Evolutionary conservation across 1,140 invertebrate species (phyloP).

Genomic region (Oncopodura yosiiana): DNA sequence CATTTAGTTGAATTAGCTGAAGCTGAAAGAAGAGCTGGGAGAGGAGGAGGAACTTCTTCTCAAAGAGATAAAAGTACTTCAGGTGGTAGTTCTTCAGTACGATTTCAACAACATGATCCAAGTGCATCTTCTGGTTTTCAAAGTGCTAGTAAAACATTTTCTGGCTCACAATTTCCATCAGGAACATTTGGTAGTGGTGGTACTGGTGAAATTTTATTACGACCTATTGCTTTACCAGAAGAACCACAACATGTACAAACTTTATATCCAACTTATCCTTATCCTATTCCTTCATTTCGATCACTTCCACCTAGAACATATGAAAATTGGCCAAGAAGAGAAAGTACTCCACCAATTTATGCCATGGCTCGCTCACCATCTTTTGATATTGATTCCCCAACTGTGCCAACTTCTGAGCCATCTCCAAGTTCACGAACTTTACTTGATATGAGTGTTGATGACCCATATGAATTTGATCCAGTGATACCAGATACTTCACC

Average conservation of each 20-base stretch:
- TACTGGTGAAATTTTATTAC: constrained; percentile 30
- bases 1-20: neutral
- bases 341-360: constrained; percentile 23
- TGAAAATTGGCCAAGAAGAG: constrained; percentile 33
- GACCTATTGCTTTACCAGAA: constrained; percentile 32
- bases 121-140: constrained; percentile 34
- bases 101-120: constrained; percentile 29
- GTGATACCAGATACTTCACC: constrained; percentile 58
- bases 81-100: neutral
- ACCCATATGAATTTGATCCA: constrained; percentile 88
- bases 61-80: neutral
- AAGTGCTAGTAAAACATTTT: constrained; percentile 35
- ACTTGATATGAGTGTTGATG: constrained; percentile 77
- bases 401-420: constrained; percentile 30
- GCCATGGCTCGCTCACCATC: constrained; percentile 30
- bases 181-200: constrained; percentile 25
- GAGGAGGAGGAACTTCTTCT: neutral
- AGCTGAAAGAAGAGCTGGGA: neutral
- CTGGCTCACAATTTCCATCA: constrained; percentile 20
- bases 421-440: constrained; percentile 34
- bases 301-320: constrained; percentile 30
- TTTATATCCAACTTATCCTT: constrained; percentile 9
- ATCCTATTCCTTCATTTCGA: constrained; percentile 15
- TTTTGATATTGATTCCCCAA: constrained; percentile 24
- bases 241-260: constrained; percentile 18